A percentile compares a stretch with the other conserved stretches of the same genome.
phyloP scores from a whole-genome alignment of 2,797 vertebrate genomes.

The Pygocentrus nattereri region DNA sequence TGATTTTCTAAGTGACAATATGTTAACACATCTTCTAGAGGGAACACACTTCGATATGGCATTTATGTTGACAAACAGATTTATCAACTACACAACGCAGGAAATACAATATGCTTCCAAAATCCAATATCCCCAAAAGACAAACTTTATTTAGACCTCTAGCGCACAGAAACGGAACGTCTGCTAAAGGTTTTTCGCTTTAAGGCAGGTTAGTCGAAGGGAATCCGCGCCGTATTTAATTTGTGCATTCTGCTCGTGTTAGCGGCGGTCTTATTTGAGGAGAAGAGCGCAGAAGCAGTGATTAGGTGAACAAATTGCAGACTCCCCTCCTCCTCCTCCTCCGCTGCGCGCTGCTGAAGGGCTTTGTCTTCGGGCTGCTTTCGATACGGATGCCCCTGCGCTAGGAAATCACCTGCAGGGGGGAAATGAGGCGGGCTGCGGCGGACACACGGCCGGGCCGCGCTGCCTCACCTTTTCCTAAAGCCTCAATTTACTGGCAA shows the following conservation, averaged over 20 bases:
- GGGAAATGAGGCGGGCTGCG: constrained; percentile 63
- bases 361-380: constrained; percentile 26
- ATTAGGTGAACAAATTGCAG: constrained; percentile 53
- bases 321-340: constrained; percentile 15
- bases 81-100: too few species aligned
- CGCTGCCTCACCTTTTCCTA: constrained; percentile 68
- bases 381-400: constrained; percentile 54
- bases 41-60: too few species aligned
- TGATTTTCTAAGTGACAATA: too few species aligned
- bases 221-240: constrained; percentile 29
- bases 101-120: too few species aligned
- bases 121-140: too few species aligned
- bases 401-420: constrained; percentile 70
- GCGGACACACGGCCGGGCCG: constrained; percentile 58
- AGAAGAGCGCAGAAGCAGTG: constrained; percentile 40
- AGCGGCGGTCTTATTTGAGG: constrained; percentile 21
- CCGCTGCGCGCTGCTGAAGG: neutral
- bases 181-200: neutral
- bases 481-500: constrained; percentile 65
- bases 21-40: too few species aligned
- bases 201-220: neutral
- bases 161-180: too few species aligned
- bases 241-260: constrained; percentile 39
- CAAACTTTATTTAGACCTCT: too few species aligned
- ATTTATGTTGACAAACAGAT: too few species aligned